Evolutionary conservation across 2,113 vertebrate species (phyloP).

Genomic region (Tragulus kanchil): DNA sequence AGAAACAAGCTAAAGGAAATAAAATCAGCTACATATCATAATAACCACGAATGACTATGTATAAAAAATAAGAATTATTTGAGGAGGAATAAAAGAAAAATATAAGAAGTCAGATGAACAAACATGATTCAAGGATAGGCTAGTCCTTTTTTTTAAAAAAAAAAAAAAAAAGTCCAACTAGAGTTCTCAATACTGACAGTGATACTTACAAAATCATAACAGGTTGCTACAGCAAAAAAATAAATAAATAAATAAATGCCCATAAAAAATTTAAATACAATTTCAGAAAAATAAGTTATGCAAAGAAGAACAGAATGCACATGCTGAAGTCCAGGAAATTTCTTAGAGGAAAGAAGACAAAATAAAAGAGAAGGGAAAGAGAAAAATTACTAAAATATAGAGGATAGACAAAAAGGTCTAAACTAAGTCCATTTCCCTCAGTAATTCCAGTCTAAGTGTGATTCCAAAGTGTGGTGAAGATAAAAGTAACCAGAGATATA

Average conservation of each 20-base stretch:
- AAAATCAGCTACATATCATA: background rate
- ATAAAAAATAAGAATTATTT: background rate
- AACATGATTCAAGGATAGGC: background rate
- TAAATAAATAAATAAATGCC: background rate
- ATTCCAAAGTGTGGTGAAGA: background rate
- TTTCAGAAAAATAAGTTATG: background rate
- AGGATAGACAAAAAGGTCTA: background rate
- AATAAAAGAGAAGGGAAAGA: background rate
- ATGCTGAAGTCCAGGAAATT: background rate
- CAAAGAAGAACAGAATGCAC: background rate
- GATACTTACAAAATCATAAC: background rate
- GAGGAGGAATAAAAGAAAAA: background rate
- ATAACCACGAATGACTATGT: background rate
- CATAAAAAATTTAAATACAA: background rate
- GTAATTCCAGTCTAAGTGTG: background rate
- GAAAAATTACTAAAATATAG: background rate
- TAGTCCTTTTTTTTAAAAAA: background rate
- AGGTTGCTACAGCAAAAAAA: background rate
- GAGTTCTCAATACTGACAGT: background rate
- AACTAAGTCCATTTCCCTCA: background rate
- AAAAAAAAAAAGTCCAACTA: background rate
- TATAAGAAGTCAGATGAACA: background rate
- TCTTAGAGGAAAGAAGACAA: background rate
- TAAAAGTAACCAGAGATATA: conserved; percentile 4
- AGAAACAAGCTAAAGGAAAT: background rate